A percentile compares a stretch with the other conserved stretches of the same genome.
These are phyloP conservation scores for Eulacestoma nigropectus DNA, from an alignment of 2,113 vertebrate genomes.

Conservation along the genomic window DNA sequence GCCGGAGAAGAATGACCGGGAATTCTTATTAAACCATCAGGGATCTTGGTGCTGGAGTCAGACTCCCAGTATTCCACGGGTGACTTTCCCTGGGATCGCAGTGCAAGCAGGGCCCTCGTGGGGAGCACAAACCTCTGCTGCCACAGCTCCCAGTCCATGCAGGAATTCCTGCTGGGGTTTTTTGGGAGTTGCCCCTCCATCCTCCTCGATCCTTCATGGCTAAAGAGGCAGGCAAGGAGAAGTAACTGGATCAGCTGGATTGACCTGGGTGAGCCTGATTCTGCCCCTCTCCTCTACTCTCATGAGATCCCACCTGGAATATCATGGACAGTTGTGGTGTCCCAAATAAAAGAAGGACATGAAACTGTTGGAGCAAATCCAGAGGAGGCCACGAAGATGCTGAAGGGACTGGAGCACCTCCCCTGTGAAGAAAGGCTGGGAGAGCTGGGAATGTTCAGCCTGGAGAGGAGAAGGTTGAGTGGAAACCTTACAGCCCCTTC, in stretches of 20 bases:
- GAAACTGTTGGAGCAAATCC: not conserved
- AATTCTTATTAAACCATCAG: slow-evolving; percentile 4
- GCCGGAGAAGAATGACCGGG: not conserved
- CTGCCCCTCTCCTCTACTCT: not conserved
- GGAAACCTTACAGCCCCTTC: not conserved
- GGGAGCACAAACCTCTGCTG: not conserved
- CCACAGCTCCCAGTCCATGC: not conserved
- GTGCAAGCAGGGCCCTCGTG: accelerated
- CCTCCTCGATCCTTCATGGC: not conserved
- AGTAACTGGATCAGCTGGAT: not conserved
- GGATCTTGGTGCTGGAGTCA: not conserved
- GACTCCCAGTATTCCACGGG: not conserved
- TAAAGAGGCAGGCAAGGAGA: not conserved
- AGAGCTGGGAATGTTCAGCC: not conserved
- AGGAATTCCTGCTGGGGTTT: not conserved
- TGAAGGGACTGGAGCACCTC: not conserved
- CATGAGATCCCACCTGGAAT: not conserved
- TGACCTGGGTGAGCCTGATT: not conserved
- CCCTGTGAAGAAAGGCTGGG: not conserved
- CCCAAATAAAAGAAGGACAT: not conserved
- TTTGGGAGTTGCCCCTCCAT: not conserved
- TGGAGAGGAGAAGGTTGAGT: not conserved
- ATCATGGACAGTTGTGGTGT: accelerated
- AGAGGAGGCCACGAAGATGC: not conserved
- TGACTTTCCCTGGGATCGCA: not conserved